Percentiles rank a stretch among this genome's conserved stretches.
Evolutionary conservation across 1,140 invertebrate species (phyloP).

Genomic region (Cherax quadricarinatus): DNA sequence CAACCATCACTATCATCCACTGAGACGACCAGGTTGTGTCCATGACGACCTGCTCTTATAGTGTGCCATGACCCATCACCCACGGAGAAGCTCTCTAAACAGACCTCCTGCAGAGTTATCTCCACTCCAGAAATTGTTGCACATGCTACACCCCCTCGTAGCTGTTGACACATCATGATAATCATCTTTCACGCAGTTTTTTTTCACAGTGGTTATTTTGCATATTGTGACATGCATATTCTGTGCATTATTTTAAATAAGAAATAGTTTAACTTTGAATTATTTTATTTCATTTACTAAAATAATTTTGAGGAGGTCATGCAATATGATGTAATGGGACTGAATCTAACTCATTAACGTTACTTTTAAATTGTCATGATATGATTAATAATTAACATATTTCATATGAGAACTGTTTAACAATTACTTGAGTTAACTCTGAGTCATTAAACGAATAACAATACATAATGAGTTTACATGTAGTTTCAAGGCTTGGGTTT

Average conservation of each 20-base stretch:
- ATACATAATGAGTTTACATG: background rate
- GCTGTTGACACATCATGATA: background rate
- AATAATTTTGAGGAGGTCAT: too few relatives aligned
- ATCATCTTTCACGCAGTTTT: background rate
- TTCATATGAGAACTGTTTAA: background rate
- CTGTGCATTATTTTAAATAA: too few relatives aligned
- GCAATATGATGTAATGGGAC: too few relatives aligned
- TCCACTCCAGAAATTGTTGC: slow-evolving; percentile 3
- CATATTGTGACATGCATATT: too few relatives aligned
- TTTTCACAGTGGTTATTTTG: too few relatives aligned
- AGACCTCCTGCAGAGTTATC: slow-evolving; percentile 12
- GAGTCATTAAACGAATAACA: background rate
- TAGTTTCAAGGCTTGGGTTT: background rate
- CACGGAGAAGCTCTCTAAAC: slow-evolving; percentile 42
- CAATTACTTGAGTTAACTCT: background rate
- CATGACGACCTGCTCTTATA: slow-evolving; percentile 26
- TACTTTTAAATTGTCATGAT: too few relatives aligned
- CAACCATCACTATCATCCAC: slow-evolving; percentile 56
- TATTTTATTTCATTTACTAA: too few relatives aligned
- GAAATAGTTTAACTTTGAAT: too few relatives aligned
- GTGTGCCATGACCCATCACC: slow-evolving; percentile 58
- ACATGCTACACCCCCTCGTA: slow-evolving; percentile 41
- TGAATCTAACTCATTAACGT: too few relatives aligned
- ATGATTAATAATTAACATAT: too few relatives aligned
- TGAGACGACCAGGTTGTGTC: slow-evolving; percentile 31